Conservation (phyloP, 1,140 invertebrate genomes). For the Amphibalanus amphitrite region DNA sequence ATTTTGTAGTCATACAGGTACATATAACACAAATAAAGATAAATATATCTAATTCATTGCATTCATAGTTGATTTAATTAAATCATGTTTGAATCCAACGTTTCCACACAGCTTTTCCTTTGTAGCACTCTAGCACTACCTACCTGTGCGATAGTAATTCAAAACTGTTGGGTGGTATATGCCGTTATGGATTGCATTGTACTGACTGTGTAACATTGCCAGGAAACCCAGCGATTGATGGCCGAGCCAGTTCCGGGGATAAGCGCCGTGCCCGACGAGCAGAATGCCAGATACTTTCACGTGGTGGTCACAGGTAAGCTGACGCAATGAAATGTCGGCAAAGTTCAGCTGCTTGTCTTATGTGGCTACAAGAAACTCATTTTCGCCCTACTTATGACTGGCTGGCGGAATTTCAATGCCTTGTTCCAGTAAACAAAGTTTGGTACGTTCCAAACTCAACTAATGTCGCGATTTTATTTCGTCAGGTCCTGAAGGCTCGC, state of each 20-base stretch:
- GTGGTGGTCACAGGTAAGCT: slow-evolving; percentile 59
- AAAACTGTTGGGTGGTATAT: too few species aligned
- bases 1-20: not conserved
- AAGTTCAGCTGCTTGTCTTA: too few species aligned
- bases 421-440: too few species aligned
- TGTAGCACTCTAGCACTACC: slow-evolving; percentile 9
- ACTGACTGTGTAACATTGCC: slow-evolving; percentile 4
- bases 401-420: too few species aligned
- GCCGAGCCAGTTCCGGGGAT: slow-evolving; percentile 95
- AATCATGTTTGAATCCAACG: slow-evolving; percentile 2
- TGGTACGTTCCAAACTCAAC: too few species aligned
- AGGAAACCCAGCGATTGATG: slow-evolving; percentile 98
- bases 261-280: slow-evolving; percentile 83
- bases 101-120: slow-evolving; percentile 10
- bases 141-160: too few species aligned
- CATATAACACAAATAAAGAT: not conserved
- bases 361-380: too few species aligned
- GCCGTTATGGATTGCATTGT: too few species aligned
- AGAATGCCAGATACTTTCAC: slow-evolving; percentile 92
- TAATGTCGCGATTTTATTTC: too few species aligned
- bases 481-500: slow-evolving; percentile 38
- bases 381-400: too few species aligned
- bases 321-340: too few species aligned
- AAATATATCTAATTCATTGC: slow-evolving; percentile 1
- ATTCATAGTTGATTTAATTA: slow-evolving; percentile 4